Percentiles rank a stretch among this genome's conserved stretches.
Evolutionary conservation across 2,113 vertebrate species (phyloP).

Genomic region (Cnemophilus loriae): DNA sequence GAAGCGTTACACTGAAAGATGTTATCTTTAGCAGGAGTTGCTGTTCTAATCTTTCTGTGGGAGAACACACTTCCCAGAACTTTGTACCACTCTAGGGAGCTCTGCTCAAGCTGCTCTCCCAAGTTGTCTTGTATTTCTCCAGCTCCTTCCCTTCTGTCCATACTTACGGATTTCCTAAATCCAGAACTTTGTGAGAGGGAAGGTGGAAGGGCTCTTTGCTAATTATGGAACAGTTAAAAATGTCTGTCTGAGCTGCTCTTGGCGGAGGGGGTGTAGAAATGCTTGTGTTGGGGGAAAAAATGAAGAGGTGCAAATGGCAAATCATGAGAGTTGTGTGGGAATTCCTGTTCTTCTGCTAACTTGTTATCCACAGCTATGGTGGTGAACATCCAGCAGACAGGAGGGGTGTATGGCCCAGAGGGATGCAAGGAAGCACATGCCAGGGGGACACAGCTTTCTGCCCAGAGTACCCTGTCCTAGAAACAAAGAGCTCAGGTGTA

Average conservation of each 20-base stretch:
- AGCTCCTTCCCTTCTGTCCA: not conserved
- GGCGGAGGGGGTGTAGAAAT: not conserved
- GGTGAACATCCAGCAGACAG: not conserved
- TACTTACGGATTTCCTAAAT: not conserved
- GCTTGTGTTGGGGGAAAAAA: accelerated
- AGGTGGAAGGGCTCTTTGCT: not conserved
- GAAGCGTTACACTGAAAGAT: not conserved
- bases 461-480: not conserved
- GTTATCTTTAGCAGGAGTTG: not conserved
- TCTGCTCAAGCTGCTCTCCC: not conserved
- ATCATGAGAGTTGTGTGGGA: not conserved
- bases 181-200: not conserved
- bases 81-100: not conserved
- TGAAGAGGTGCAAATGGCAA: not conserved
- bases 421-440: not conserved
- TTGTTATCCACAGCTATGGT: not conserved
- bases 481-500: not conserved
- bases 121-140: not conserved
- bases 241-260: not conserved
- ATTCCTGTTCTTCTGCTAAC: not conserved
- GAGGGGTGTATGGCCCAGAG: not conserved
- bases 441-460: not conserved
- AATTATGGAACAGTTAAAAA: not conserved
- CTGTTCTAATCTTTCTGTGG: not conserved
- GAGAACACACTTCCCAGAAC: not conserved